Evolutionary conservation across 1,140 invertebrate species (phyloP), one percentile per base, ranked within the genome.

Genomic region (Bombus polaris): DNA sequence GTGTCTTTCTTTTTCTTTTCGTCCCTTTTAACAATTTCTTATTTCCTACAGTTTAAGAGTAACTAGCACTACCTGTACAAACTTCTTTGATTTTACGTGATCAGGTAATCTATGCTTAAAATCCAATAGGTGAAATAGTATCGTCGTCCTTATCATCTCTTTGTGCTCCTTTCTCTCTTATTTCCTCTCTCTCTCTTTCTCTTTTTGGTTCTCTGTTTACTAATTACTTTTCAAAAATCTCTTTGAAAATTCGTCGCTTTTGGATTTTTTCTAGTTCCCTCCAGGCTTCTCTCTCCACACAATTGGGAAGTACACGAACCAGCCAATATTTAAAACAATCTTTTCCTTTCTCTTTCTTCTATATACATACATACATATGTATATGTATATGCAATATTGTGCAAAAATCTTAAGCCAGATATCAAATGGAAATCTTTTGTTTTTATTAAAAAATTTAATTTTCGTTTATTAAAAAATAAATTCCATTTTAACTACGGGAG

Each of bases 41-140:
- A 44, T 47, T 35, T 47, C 32, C 44, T 32, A 68, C 70, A 42
- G 71, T 39, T 71, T 70, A 71, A 37, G 37, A 6, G 25, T 71
- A 81, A 66, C 62, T 79, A 79, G n/a, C 37, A 25, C 15, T 78
- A 78, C 12, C 0, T 77, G 13, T 62, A 35, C 15, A 37, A 12
- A 37, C 15, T 57, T 59, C 10, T 59, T 22, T n/a, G 28, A 28
- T 37, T 32, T n/a, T 73, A 25, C 25, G 39, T 18, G 35, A 39
- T n/a, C 47, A 12, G 66, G n/a, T 47, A 65, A 78, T 57, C 68
- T 80, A 53, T 80, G 8, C 28, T 39, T 57, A 57, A 39, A 47
- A 70, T 81, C 47, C 68, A 81, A 73, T 68, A 32, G 44, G 18
- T 57, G 28, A 75, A 39, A 75, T 25, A 66, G 39, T 73, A 35